A percentile compares a stretch with the other conserved stretches of the same genome.
Conservation (phyloP, 1,140 invertebrate species). For the Medauroidea extradentata region DNA sequence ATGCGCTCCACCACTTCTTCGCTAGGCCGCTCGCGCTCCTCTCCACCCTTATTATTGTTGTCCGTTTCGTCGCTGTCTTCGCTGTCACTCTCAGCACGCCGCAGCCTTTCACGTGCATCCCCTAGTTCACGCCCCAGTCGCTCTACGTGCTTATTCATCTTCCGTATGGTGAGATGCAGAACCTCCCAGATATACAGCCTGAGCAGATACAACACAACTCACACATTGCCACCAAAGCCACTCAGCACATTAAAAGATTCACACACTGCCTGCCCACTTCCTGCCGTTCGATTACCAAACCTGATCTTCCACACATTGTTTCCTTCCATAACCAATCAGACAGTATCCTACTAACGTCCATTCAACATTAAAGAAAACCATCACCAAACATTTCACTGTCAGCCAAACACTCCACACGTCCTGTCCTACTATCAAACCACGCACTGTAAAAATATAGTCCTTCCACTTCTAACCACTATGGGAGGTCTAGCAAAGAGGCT, state of each 20-base stretch:
- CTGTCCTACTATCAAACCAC: too few species aligned
- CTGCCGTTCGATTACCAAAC: too few species aligned
- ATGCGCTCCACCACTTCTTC: slow-evolving; percentile 89
- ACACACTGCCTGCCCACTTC: too few species aligned
- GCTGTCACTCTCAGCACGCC: slow-evolving; percentile 67
- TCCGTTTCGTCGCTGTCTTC: slow-evolving; percentile 74
- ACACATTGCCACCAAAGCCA: too few species aligned
- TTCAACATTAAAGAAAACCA: too few species aligned
- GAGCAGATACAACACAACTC: slow-evolving; percentile 16
- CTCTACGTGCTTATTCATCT: slow-evolving; percentile 93
- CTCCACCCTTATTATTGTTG: slow-evolving; percentile 46
- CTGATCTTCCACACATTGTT: background rate
- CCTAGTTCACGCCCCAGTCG: slow-evolving; percentile 79
- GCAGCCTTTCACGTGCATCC: slow-evolving; percentile 80
- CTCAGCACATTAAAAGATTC: too few species aligned
- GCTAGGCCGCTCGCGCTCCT: slow-evolving; percentile 67
- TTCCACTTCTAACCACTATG: too few species aligned
- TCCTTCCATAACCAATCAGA: background rate
- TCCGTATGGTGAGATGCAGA: slow-evolving; percentile 90
- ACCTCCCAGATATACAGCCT: slow-evolving; percentile 96
- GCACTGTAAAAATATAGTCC: too few species aligned
- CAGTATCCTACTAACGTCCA: too few species aligned
- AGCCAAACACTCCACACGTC: too few species aligned
- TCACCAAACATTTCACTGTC: too few species aligned
- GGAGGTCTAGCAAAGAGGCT: too few species aligned